A percentile compares a stretch with the other conserved stretches of the same genome.
These are phyloP conservation scores for Beris morrisii DNA, from an alignment of 2,888 invertebrate species.

Conservation along the genomic window DNA sequence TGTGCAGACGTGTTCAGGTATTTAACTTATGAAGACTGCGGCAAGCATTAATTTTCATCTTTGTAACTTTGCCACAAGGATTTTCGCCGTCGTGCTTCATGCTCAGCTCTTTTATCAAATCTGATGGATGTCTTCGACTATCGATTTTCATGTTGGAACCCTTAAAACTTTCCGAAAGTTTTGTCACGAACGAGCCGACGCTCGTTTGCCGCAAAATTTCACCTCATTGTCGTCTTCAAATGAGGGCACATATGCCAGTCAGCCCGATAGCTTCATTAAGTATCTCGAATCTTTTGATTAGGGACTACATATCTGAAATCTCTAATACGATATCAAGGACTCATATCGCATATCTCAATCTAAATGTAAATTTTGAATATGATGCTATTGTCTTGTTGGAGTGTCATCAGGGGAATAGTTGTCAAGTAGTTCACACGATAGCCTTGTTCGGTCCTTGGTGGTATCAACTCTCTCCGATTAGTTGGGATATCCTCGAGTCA, in stretches of 20 bases:
- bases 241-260: too few relatives aligned
- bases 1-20: conserved; percentile 38
- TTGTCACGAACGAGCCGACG: too few relatives aligned
- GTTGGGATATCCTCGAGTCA: conserved; percentile 6
- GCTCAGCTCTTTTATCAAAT: neutral
- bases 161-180: neutral
- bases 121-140: conserved; percentile 22
- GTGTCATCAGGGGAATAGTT: conserved; percentile 21
- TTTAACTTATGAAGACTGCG: conserved; percentile 25
- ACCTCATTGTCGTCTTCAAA: too few relatives aligned
- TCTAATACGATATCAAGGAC: too few relatives aligned
- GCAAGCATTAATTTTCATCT: conserved; percentile 11
- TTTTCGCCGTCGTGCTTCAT: conserved; percentile 2
- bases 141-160: conserved; percentile 24
- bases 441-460: neutral
- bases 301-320: too few relatives aligned
- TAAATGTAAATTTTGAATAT: conserved; percentile 29
- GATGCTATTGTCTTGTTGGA: conserved; percentile 19
- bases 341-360: conserved; percentile 27
- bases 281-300: too few relatives aligned
- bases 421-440: conserved; percentile 27
- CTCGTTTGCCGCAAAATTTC: too few relatives aligned
- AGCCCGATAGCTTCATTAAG: too few relatives aligned
- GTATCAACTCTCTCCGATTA: conserved; percentile 13
- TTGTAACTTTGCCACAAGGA: conserved; percentile 7